These are phyloP conservation scores for Paradoxurus hermaphroditus DNA, from an alignment of 2,113 vertebrate genomes.

Conservation along the genomic window DNA sequence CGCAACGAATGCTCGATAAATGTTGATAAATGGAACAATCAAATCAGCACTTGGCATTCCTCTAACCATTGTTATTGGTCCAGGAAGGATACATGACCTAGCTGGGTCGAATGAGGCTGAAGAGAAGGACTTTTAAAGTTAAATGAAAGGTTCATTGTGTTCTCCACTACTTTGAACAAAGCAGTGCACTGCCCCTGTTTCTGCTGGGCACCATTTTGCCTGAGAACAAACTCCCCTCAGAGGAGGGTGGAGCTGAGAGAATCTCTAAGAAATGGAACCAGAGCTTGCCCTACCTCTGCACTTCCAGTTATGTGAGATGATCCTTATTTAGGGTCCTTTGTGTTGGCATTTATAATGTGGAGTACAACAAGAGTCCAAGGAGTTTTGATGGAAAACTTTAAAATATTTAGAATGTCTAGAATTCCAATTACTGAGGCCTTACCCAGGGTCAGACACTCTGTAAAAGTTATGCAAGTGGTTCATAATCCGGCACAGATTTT, in stretches of 20 bases:
- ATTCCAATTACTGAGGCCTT: not conserved
- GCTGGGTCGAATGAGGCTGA: not conserved
- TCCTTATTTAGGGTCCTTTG: not conserved
- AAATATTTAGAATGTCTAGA: constrained; percentile 30
- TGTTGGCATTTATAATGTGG: not conserved
- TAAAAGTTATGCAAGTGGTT: not conserved
- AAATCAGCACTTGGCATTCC: not conserved
- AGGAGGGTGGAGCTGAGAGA: not conserved
- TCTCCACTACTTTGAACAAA: not conserved
- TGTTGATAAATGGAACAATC: not conserved
- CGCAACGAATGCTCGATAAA: not conserved
- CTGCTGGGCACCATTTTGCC: not conserved
- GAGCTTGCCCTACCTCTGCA: not conserved
- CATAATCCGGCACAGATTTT: not conserved
- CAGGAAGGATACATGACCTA: not conserved
- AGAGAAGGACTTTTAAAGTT: not conserved
- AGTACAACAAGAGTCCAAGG: not conserved
- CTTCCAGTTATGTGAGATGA: not conserved
- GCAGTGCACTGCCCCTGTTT: not conserved
- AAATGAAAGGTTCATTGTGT: not conserved
- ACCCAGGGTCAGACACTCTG: not conserved
- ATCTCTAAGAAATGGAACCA: not conserved
- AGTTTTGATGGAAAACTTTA: constrained; percentile 6
- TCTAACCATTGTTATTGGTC: not conserved
- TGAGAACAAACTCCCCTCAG: not conserved